Evolutionary conservation across 2,797 vertebrate genomes (phyloP), one percentile per base, ranked within the genome.

Genomic region (Leptoclinus maculatus): DNA sequence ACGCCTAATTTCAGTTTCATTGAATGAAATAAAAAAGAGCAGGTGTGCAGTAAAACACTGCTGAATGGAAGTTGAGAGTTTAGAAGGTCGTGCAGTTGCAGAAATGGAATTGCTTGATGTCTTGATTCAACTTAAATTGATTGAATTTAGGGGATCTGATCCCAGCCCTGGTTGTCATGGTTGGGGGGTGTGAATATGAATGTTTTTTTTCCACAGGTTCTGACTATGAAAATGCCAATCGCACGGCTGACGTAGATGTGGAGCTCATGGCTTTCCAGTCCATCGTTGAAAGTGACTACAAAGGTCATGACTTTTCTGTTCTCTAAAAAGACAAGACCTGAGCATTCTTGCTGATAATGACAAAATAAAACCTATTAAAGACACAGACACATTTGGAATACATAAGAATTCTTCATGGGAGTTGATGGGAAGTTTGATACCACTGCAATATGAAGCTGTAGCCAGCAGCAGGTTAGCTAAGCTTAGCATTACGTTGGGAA

Each of bases 251-350:
- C 1, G 93, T 95, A 21, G 95, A 94, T 3, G 94, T 95, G 85
- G 94, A 95, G 81, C 95, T 96, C 82, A 95, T 95, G 88, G 95
- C 95, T 59, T 96, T 96, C 84, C 95, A 95, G 91, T 95, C 94
- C 57, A 94, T 95, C 80, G 95, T 95, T 1, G 92, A 88, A 74
- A 94, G 95, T 51, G 94, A 96, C 85, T 95, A 94, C 81, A 95
- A 95, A 95, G 94, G 95, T 96, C 51, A 66, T 27, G 54, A 64
- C 27, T 25, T 47, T 34, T 67, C n/a, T 67, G 10, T 71, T 51
- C 65, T 66, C 16, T 34, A 21, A 47, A 62, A 73, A 71, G 25
- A 74, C 36, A 38, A 66, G 7, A 73, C 5, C 25, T 6, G 23
- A n/a, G 6, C 21, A 59, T 39, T 25, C 13, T 36, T 32, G 27